These are phyloP conservation scores for Acanthornis magna DNA, from an alignment of 2,797 vertebrate genomes.

Conservation along the genomic window DNA sequence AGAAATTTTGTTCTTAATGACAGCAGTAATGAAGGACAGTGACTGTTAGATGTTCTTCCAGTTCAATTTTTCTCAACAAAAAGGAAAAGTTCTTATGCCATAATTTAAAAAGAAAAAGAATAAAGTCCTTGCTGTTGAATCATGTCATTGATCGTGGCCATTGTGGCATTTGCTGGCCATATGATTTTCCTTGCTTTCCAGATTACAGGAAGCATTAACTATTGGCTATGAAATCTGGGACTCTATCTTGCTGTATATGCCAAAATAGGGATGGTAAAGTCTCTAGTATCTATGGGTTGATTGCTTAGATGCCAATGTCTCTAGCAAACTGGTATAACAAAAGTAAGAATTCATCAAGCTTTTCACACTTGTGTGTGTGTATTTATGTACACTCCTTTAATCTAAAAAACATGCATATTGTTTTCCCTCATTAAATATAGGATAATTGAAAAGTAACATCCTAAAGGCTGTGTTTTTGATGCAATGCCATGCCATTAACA, in stretches of 20 bases:
- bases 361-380: accelerated
- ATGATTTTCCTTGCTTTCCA: neutral
- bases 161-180: neutral
- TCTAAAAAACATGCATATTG: neutral
- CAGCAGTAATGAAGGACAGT: neutral
- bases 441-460: neutral
- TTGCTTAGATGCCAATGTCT: neutral
- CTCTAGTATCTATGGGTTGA: neutral
- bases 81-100: accelerated
- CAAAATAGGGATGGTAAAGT: neutral
- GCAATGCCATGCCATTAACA: neutral
- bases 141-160: neutral
- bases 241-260: neutral
- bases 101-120: neutral
- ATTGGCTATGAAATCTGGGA: neutral
- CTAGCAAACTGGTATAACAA: neutral
- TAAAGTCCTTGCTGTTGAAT: neutral
- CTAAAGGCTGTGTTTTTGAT: neutral
- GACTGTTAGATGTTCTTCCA: neutral
- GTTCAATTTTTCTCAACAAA: neutral
- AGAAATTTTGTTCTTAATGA: neutral
- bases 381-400: neutral
- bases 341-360: neutral
- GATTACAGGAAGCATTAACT: neutral
- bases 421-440: neutral